Conservation (phyloP, 2,888 invertebrate species). For the Caenorhabditis parvicauda region DNA sequence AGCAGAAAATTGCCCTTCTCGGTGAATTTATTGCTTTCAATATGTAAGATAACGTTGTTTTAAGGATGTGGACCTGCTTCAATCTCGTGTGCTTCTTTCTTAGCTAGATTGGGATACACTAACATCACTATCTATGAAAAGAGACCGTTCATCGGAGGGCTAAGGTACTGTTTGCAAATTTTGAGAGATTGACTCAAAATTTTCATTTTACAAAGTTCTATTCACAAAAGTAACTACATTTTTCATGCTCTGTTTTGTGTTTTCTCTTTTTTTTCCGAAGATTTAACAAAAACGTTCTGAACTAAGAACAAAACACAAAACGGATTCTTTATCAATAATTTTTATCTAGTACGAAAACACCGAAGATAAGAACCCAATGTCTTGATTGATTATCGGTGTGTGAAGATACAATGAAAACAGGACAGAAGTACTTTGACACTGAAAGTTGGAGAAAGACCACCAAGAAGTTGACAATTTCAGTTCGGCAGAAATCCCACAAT, state of each 20-base stretch:
- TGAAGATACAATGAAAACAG: too few relatives aligned
- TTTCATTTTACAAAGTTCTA: too few relatives aligned
- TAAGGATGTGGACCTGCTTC: conserved; percentile 91
- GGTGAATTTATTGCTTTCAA: conserved; percentile 63
- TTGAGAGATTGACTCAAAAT: conserved; percentile 1
- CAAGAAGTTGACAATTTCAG: too few relatives aligned
- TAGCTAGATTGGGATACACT: conserved; percentile 87
- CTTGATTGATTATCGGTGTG: too few relatives aligned
- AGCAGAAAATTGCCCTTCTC: conserved; percentile 74
- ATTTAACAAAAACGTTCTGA: too few relatives aligned
- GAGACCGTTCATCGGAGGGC: conserved; percentile 80
- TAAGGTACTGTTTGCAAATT: conserved; percentile 72
- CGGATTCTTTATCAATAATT: background rate
- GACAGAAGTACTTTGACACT: too few relatives aligned
- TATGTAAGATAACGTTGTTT: background rate
- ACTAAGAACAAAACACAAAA: conserved; percentile 12
- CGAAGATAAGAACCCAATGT: too few relatives aligned
- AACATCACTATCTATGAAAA: conserved; percentile 90
- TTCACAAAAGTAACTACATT: too few relatives aligned
- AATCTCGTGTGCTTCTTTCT: conserved; percentile 90
- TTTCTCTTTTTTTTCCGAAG: too few relatives aligned
- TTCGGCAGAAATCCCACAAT: conserved; percentile 93
- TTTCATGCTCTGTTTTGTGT: too few relatives aligned
- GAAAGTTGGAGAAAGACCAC: too few relatives aligned
- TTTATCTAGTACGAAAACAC: too few relatives aligned